Conservation (phyloP, 2,113 vertebrate species). For the Phodopus roborovskii region DNA sequence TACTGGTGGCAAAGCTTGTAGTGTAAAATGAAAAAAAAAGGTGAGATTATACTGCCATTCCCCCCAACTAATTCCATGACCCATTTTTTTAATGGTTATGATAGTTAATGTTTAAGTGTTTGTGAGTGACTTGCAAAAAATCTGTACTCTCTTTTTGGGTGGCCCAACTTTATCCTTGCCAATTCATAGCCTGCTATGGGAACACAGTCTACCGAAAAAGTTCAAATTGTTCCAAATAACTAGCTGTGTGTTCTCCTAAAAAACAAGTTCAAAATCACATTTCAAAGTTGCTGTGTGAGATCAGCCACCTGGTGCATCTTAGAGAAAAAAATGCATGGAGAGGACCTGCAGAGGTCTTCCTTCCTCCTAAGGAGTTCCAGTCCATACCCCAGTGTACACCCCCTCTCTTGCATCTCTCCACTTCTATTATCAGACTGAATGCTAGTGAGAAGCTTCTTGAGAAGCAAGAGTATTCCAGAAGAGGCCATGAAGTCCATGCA, state of each 20-base stretch:
- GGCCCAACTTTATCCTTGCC: slow-evolving; percentile 8
- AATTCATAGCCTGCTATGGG: slow-evolving; percentile 35
- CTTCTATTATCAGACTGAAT: neutral
- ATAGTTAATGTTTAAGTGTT: slow-evolving; percentile 41
- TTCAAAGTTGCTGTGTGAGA: slow-evolving; percentile 49
- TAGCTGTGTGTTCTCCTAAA: slow-evolving; percentile 62
- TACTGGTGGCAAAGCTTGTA: neutral
- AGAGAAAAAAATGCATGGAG: neutral
- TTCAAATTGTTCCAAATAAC: slow-evolving; percentile 40
- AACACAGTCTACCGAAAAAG: slow-evolving; percentile 45
- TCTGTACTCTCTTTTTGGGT: slow-evolving; percentile 37
- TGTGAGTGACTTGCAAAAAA: slow-evolving; percentile 52
- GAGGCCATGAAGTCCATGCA: neutral
- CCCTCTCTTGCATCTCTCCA: neutral
- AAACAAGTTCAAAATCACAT: slow-evolving; percentile 38
- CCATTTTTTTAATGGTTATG: slow-evolving; percentile 33
- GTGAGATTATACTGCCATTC: neutral
- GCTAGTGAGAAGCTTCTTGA: neutral
- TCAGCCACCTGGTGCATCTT: slow-evolving; percentile 17
- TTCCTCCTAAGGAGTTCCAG: slow-evolving; percentile 41
- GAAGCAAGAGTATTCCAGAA: slow-evolving; percentile 40
- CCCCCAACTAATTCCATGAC: neutral
- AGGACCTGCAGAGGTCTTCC: neutral
- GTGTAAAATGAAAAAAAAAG: neutral
- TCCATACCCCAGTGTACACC: neutral